Evolutionary conservation across 2,113 vertebrate species (phyloP), one percentile per base, ranked within the genome.

Genomic region (Hemicordylus capensis): DNA sequence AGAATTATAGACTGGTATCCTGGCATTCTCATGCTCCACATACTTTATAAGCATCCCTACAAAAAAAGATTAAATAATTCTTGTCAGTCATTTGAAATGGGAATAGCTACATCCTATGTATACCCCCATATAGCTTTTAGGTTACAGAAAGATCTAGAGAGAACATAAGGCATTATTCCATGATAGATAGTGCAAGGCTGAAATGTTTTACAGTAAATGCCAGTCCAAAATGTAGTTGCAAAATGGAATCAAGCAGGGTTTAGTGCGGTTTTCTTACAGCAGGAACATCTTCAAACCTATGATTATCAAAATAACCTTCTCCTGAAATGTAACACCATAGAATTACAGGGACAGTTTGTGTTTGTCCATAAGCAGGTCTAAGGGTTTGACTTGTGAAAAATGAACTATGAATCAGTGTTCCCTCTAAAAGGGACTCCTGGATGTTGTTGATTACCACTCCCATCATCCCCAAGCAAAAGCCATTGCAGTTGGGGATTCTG

Each of bases 1-100:
- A 56, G 31, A 19, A 56, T 56, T 10, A 56, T 56, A 54, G n/a
- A 37, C 20, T 76, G 51, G 14, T 24, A 37, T 48, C 20, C 39
- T 85, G n/a, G 10, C 77, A 34, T 48, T 85, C 22, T 80, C 1
- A 54, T 66, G 70, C 22, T 44, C 77, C 6, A 58, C 11, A 58
- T 84, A 79, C 10, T 79, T 42, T 14, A 39, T 42, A 78, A 70
- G 77, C 67, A 26, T 84, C 37, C 75, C 17, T 76, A 39, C 61
- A 87, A 83, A 67, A 87, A 24, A 19, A 34, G 51, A 3, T 2
- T 74, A 15, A 92, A 92, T 42, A 42, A 83, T 76, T 74, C 28
- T 56, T 10, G 74, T 3, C 72, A 81, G 89, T 75, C 2, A n/a
- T 44, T 24, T 22, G n/a, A 76, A 75, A 34, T 56, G 51, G n/a